Conservation (phyloP, 2,888 invertebrate species). For the Caenorhabditis plicata region DNA sequence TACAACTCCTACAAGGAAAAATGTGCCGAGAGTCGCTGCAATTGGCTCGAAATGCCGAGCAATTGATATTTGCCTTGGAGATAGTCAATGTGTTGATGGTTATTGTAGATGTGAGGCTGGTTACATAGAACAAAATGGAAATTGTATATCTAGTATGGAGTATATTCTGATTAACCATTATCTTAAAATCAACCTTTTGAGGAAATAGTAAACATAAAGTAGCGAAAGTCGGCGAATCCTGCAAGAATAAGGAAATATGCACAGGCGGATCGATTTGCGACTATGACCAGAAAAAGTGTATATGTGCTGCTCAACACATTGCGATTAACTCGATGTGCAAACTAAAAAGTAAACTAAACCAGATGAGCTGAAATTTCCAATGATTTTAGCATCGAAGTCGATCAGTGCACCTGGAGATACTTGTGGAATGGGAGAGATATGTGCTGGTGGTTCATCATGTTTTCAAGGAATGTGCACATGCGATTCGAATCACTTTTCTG, state of each 20-base stretch:
- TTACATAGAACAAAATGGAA: slow-evolving; percentile 37
- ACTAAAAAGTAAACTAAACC: slow-evolving; percentile 40
- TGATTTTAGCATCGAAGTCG: slow-evolving; percentile 35
- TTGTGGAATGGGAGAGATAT: slow-evolving; percentile 42
- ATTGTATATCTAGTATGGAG: slow-evolving; percentile 38
- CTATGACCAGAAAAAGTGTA: slow-evolving; percentile 48
- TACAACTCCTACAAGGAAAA: slow-evolving; percentile 18
- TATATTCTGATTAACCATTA: neutral
- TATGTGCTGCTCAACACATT: slow-evolving; percentile 53
- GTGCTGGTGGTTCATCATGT: slow-evolving; percentile 55
- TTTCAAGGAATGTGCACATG: slow-evolving; percentile 47
- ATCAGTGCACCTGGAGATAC: slow-evolving; percentile 45
- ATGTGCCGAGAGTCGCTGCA: slow-evolving; percentile 24
- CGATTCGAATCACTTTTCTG: slow-evolving; percentile 44
- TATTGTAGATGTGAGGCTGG: slow-evolving; percentile 46
- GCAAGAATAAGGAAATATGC: slow-evolving; percentile 54
- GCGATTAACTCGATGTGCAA: slow-evolving; percentile 48
- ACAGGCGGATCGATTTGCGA: slow-evolving; percentile 61
- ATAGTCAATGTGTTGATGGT: slow-evolving; percentile 44
- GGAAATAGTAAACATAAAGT: slow-evolving; percentile 26
- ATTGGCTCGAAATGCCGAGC: slow-evolving; percentile 25
- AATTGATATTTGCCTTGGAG: slow-evolving; percentile 45
- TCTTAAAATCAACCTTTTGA: slow-evolving; percentile 6
- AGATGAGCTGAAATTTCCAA: too few species aligned
- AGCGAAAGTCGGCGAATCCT: slow-evolving; percentile 51